Evolutionary conservation across 2,113 vertebrate species (phyloP), one percentile per base, ranked within the genome.

Genomic region (Helogale parvula): DNA sequence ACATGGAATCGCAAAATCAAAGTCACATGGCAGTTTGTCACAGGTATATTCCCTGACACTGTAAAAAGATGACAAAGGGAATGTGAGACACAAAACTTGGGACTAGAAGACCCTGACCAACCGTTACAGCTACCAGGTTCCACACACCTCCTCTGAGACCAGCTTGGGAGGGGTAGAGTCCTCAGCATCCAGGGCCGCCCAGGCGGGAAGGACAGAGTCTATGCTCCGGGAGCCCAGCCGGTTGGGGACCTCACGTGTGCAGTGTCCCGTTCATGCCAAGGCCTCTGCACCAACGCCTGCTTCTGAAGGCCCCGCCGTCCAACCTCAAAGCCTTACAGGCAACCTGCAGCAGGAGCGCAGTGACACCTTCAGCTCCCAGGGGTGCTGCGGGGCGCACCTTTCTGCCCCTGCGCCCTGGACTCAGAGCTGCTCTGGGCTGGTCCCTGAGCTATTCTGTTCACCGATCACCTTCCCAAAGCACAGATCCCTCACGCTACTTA

Each of bases 291-390:
- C 13, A 8, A 4, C 11, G 35, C 2, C 33, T 21, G 13, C 52
- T 38, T 29, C 45, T 13, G 45, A 66, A 38, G 33, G 11, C 14
- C 13, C 60, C 7, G 6, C 47, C 50, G 15, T 50, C 35, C 60
- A 16, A 38, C 50, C 35, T 68, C 47, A 2, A 2, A 14, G 63
- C 31, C 47, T 25, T 15, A 33, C 54, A 33, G 63, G 76, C 21
- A n/a, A 47, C 10, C 7, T 35, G 31, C n/a, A 21, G 21, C 0
- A 0, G 35, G 54, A 81, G 17, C 4, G 33, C 17, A 15, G 41
- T 77, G 38, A 33, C 38, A 38, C 66, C 50, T 60, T 33, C 0
- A 0, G 83, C 27, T 54, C 35, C 47, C 2, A 8, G 25, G 19
- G 13, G 6, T 21, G 63, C 50, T 47, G 9, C 7, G 63, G 63